A percentile compares a stretch with the other conserved stretches of the same genome.
Evolutionary conservation across 1,140 invertebrate genomes (phyloP).

Genomic region (Drosophila sturtevanti): DNA sequence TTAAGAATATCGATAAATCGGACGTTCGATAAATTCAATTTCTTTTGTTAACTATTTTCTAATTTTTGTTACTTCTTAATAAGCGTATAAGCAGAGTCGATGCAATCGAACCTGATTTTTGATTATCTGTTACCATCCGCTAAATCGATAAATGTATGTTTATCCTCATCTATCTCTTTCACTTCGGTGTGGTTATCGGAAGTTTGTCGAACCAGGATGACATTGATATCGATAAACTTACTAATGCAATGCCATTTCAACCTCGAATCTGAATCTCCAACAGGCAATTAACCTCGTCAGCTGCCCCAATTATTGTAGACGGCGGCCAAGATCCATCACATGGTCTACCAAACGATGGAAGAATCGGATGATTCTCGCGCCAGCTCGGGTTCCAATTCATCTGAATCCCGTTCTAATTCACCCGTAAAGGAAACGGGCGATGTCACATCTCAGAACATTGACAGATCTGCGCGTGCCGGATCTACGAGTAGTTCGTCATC

Average conservation of each 20-base stretch:
- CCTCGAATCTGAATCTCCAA: slow-evolving; percentile 35
- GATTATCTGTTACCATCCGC: neutral
- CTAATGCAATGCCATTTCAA: neutral
- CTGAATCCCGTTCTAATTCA: slow-evolving; percentile 60
- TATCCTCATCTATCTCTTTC: slow-evolving; percentile 9
- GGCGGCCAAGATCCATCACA: slow-evolving; percentile 25
- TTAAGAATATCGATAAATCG: neutral
- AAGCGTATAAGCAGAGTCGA: neutral
- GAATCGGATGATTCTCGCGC: slow-evolving; percentile 64
- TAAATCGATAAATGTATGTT: neutral
- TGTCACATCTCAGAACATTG: neutral
- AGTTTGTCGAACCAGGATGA: neutral
- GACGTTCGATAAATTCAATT: neutral
- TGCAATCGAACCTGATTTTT: neutral
- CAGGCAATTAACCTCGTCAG: slow-evolving; percentile 42
- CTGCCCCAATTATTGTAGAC: neutral
- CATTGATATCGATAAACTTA: neutral
- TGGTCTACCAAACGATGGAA: slow-evolving; percentile 62
- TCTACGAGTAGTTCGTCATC: slow-evolving; percentile 66
- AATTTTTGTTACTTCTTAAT: neutral
- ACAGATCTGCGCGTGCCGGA: slow-evolving; percentile 21
- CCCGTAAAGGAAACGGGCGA: slow-evolving; percentile 31
- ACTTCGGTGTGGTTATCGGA: slow-evolving; percentile 10
- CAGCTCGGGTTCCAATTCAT: slow-evolving; percentile 59
- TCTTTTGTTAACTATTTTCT: neutral